Base-by-base conservation (phyloP, 2,797 vertebrate genomes). In the Molossus molossus region DNA sequence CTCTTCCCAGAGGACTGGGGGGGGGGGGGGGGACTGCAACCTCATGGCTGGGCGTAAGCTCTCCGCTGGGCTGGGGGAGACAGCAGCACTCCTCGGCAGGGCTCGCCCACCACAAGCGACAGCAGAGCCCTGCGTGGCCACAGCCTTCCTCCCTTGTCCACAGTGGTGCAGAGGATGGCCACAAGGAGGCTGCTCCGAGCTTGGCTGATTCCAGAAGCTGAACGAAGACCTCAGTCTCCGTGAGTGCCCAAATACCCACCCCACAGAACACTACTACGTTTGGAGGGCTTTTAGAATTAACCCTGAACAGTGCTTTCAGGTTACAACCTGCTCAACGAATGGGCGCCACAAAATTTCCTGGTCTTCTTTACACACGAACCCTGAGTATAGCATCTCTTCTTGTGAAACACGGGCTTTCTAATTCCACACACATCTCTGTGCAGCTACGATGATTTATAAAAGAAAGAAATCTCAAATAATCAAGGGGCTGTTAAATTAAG, bases 401-500 rank as follows among this genome's bases (percentile, higher is more conserved):
- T 40, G 45, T 0, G 5, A 91, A 82, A 84, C 21, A 20, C 0
- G 33, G 37, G 58, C 58, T 86, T 93, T 86, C 93, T 9, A 27
- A 72, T 79, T 77, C 90, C 23, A 55, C 21, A 60, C 37, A 37
- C 85, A 72, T 80, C 81, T 82, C 55, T n/a, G 17, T 53, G 67
- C 77, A 81, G 91, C 91, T 77, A 86, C 9, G 25, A 60, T 95
- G 79, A 90, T 79, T 92, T 69, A 73, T 75, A 90, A 85, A 94
- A 80, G 82, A 73, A 82, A 96, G 94, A 95, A 81, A 73, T 73
- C 81, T 91, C 90, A 91, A 86, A 93, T 77, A 95, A 93, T 96
- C 94, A 75, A 94, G 95, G 90, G 76, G 48, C 87, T 93, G 55
- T 96, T 75, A 96, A 97, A 77, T 94, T 95, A 98, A 97, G 29